phyloP scores from a whole-genome alignment of 1,140 invertebrate species.

The Philopotamus ludificatus region DNA sequence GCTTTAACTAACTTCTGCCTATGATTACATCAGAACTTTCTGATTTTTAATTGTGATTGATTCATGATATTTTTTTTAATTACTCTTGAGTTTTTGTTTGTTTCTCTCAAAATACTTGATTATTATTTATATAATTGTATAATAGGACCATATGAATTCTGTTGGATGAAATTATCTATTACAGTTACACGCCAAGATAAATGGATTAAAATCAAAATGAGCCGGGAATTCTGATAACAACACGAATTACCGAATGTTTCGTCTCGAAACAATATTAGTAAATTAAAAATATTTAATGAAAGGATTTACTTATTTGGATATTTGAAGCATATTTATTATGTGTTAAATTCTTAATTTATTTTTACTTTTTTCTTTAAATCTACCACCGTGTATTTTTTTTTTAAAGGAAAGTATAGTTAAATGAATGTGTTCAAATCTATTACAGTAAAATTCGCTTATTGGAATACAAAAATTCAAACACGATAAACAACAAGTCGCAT shows the following conservation, averaged over 20 bases:
- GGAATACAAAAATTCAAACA: slow-evolving; percentile 15
- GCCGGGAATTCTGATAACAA: no score
- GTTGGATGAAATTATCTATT: no score
- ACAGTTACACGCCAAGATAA: no score
- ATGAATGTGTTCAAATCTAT: slow-evolving; percentile 11
- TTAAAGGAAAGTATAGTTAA: neutral
- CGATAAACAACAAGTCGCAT: neutral
- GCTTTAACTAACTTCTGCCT: slow-evolving; percentile 30
- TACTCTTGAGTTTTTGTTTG: no score
- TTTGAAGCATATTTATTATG: neutral
- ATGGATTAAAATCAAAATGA: no score
- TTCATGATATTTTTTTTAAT: no score
- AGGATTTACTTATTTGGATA: neutral
- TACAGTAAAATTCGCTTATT: slow-evolving; percentile 17
- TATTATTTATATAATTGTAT: no score
- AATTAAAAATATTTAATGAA: neutral
- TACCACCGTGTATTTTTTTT: neutral
- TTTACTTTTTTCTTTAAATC: slow-evolving; percentile 9
- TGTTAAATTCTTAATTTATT: slow-evolving; percentile 6
- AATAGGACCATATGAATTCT: no score
- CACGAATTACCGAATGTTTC: no score
- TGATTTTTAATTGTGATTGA: slow-evolving; percentile 15
- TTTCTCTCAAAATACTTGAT: no score
- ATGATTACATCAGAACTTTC: neutral
- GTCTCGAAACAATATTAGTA: neutral